Evolutionary conservation across 2,797 vertebrate species (phyloP).

Genomic region (Capromys pilorides): DNA sequence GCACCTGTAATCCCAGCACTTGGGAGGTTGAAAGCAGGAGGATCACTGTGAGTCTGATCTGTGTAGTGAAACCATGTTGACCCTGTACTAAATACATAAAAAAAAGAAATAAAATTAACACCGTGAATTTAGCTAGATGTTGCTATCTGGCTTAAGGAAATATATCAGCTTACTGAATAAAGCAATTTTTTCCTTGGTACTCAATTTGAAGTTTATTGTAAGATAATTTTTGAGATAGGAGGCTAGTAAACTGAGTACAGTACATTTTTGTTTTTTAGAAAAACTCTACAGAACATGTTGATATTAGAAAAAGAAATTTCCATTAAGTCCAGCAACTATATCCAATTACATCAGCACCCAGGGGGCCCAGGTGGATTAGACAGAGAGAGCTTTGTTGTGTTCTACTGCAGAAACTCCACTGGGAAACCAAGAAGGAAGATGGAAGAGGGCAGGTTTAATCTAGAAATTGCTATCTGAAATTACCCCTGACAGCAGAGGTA

Average conservation of each 20-base stretch:
- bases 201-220: slow-evolving; percentile 56
- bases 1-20: too few species aligned
- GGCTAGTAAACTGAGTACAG: not conserved
- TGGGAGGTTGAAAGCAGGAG: too few species aligned
- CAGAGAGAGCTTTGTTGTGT: slow-evolving; percentile 22
- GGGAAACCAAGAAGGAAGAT: not conserved
- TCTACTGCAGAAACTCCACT: not conserved
- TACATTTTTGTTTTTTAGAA: too few species aligned
- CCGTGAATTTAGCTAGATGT: slow-evolving; percentile 25
- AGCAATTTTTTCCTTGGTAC: slow-evolving; percentile 39
- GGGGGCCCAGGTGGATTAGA: not conserved
- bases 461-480: slow-evolving; percentile 43
- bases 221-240: slow-evolving; percentile 55
- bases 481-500: slow-evolving; percentile 22
- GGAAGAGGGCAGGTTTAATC: not conserved
- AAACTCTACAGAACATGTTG: slow-evolving; percentile 45
- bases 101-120: not conserved
- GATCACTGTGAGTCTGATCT: too few species aligned
- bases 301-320: slow-evolving; percentile 42
- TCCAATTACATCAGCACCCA: slow-evolving; percentile 48
- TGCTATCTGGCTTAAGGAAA: slow-evolving; percentile 3
- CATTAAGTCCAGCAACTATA: slow-evolving; percentile 50
- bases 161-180: not conserved
- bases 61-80: too few species aligned
- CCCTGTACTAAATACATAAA: too few species aligned